phyloP scores from a whole-genome alignment of 1,140 invertebrate genomes.

The Ceratina japonica region DNA sequence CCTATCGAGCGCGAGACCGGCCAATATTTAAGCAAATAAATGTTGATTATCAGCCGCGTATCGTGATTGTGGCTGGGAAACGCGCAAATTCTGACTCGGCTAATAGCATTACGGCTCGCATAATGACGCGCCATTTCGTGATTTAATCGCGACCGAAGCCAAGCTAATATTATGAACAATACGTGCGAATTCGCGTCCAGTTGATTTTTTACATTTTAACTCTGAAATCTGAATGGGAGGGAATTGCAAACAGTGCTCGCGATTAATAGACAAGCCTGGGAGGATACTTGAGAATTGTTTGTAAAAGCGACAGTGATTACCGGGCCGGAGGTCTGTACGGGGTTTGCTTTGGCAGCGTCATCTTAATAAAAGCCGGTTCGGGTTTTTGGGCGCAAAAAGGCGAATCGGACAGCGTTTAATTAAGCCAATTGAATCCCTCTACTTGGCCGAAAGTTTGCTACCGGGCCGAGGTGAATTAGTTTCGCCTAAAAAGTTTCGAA shows the following conservation, averaged over 20 bases:
- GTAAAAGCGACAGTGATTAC: background rate
- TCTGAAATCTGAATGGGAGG: no score
- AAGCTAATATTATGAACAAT: background rate
- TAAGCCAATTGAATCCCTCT: conserved; percentile 44
- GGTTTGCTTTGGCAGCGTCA: conserved; percentile 33
- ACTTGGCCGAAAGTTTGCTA: conserved; percentile 28
- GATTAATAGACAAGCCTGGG: no score
- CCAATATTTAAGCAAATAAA: conserved; percentile 31
- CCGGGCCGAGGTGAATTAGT: conserved; percentile 32
- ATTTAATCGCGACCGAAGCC: conserved; percentile 1
- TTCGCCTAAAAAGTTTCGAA: conserved; percentile 45
- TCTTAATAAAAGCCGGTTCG: conserved; percentile 29
- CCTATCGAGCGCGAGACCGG: background rate
- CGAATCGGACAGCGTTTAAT: conserved; percentile 41
- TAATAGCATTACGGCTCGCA: background rate
- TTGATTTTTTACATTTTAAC: no score
- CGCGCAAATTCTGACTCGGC: conserved; percentile 16
- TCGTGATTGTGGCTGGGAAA: background rate
- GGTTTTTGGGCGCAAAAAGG: conserved; percentile 32
- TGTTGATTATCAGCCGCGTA: conserved; percentile 30
- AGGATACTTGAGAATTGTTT: background rate
- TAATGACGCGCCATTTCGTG: conserved; percentile 7
- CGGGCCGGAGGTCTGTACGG: no score
- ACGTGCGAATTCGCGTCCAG: no score
- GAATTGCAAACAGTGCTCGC: no score